phyloP scores from a whole-genome alignment of 2,888 invertebrate genomes.

The Thera obeliscata region DNA sequence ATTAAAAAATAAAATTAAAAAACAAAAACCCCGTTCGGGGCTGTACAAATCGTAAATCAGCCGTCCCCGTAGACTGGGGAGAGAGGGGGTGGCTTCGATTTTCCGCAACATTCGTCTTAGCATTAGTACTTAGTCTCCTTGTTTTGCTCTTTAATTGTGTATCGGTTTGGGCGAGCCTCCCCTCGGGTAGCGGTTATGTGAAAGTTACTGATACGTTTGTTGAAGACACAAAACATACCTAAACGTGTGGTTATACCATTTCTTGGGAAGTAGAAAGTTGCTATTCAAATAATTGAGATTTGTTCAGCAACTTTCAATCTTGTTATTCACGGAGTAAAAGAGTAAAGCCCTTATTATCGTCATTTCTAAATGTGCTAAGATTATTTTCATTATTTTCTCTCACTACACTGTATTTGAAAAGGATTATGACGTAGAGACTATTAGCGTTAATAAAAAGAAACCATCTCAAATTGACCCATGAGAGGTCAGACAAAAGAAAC shows the following conservation, averaged over 20 bases:
- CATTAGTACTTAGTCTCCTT: slow-evolving; percentile 78
- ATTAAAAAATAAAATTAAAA: slow-evolving; percentile 60
- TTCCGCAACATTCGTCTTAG: slow-evolving; percentile 84
- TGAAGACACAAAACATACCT: slow-evolving; percentile 24
- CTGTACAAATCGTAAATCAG: slow-evolving; percentile 75
- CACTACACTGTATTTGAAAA: slow-evolving; percentile 1
- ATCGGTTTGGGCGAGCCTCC: slow-evolving; percentile 68
- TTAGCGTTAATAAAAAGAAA: slow-evolving; percentile 31
- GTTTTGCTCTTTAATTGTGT: slow-evolving; percentile 82
- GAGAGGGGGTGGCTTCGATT: slow-evolving; percentile 71
- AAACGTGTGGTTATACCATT: slow-evolving; percentile 8
- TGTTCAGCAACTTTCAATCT: neutral
- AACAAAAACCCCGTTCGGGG: slow-evolving; percentile 61
- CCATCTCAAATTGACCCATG: slow-evolving; percentile 21
- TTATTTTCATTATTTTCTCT: neutral
- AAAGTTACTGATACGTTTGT: slow-evolving; percentile 38
- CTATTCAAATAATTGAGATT: slow-evolving; percentile 7
- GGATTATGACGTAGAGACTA: slow-evolving; percentile 17
- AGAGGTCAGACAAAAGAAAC: slow-evolving; percentile 23
- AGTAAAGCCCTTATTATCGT: neutral
- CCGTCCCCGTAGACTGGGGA: slow-evolving; percentile 67
- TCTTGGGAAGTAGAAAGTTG: slow-evolving; percentile 9
- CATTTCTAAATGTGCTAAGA: neutral
- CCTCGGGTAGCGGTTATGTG: slow-evolving; percentile 39
- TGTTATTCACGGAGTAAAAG: neutral